phyloP scores from a whole-genome alignment of 1,140 invertebrate genomes.

The Mercenaria mercenaria region DNA sequence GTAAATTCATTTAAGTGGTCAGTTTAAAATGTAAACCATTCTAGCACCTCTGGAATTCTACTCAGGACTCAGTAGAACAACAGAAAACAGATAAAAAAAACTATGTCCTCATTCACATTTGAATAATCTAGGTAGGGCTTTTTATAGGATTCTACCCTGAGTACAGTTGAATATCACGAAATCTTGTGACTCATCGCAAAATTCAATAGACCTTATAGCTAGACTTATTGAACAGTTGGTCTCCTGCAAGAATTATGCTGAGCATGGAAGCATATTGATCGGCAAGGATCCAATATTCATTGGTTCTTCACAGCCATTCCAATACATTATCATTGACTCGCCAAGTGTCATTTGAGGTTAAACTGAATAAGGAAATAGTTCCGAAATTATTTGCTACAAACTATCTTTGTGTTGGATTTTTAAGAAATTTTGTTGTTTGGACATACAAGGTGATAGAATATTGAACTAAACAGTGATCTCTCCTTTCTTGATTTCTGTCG shows the following conservation, averaged over 20 bases:
- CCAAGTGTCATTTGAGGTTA: conserved; percentile 20
- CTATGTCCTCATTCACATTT: too few species aligned
- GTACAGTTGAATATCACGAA: too few species aligned
- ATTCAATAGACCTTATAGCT: conserved; percentile 5
- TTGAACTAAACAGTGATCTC: not conserved
- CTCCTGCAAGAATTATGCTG: conserved; percentile 59
- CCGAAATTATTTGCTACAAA: not conserved
- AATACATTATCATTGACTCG: conserved; percentile 61
- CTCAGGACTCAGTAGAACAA: too few species aligned
- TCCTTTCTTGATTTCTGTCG: not conserved
- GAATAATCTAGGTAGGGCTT: too few species aligned
- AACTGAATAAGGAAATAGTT: not conserved
- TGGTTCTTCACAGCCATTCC: conserved; percentile 44
- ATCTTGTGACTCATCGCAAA: not conserved
- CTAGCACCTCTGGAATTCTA: too few species aligned
- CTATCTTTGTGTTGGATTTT: not conserved
- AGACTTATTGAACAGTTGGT: conserved; percentile 20
- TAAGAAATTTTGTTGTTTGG: not conserved
- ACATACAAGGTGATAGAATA: not conserved
- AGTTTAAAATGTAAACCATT: too few species aligned
- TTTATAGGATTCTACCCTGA: too few species aligned
- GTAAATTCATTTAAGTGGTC: too few species aligned
- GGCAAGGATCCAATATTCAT: not conserved
- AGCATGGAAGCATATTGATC: conserved; percentile 52
- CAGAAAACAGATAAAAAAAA: too few species aligned